Percentiles rank a stretch among this genome's conserved stretches.
phyloP scores from a whole-genome alignment of 2,113 vertebrate species.

The Oceanites oceanicus region DNA sequence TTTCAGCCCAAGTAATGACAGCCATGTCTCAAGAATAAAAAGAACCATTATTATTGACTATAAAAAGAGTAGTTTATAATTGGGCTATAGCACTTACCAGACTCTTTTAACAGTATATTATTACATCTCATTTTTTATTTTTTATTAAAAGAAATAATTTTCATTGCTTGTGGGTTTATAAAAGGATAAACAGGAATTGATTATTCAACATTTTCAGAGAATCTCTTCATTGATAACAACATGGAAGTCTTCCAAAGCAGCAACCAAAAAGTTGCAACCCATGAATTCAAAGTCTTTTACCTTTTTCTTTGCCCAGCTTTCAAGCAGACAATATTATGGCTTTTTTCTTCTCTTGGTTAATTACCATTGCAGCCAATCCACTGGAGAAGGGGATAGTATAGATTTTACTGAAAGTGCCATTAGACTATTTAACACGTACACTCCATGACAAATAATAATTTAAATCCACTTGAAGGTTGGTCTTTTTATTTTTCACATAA shows the following conservation, averaged over 20 bases:
- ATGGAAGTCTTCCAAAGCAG: not conserved
- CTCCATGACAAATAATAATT: not conserved
- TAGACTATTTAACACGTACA: not conserved
- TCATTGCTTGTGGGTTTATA: constrained; percentile 19
- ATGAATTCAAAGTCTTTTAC: not conserved
- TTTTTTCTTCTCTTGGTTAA: not conserved
- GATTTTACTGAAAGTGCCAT: not conserved
- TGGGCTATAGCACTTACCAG: not conserved
- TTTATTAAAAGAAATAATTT: constrained; percentile 59
- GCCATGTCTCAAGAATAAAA: constrained; percentile 19
- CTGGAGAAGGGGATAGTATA: not conserved
- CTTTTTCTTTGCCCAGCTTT: not conserved
- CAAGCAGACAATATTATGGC: not conserved
- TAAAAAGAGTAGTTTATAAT: constrained; percentile 5
- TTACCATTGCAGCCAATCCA: not conserved
- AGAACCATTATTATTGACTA: not conserved
- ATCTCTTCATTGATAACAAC: constrained; percentile 15
- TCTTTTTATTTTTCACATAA: not conserved
- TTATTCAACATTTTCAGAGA: constrained; percentile 42
- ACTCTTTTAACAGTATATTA: constrained; percentile 1
- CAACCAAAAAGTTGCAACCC: not conserved
- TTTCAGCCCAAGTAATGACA: not conserved
- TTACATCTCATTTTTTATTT: not conserved
- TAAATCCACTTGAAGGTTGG: not conserved
- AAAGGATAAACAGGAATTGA: constrained; percentile 36